Base-by-base conservation (phyloP, 2,888 invertebrate genomes). In the Brenthis hecate region DNA sequence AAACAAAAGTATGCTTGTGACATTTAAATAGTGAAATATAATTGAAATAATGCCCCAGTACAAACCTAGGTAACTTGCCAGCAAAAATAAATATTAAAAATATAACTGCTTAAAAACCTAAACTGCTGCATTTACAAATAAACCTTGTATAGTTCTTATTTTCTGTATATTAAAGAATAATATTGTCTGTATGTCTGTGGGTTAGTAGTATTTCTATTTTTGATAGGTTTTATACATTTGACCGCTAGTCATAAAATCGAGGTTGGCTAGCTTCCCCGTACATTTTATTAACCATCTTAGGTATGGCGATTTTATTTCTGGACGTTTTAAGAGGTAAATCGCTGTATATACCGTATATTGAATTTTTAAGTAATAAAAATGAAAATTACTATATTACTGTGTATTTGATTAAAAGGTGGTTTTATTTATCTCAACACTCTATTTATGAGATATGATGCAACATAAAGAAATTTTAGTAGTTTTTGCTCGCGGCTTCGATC, bases 221-320 rank as follows among this genome's bases (percentile, higher is more conserved):
- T 83, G 85, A 86, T 84, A 86, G 83, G 84, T 87, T 85, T 82
- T 83, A 88, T 87, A 86, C 85, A 81, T 85, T 80, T 83, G 85
- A 78, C 85, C 81, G 81, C 83, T 77, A 86, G 84, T 82, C 85
- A 81, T 84, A 85, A 85, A 86, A 75, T 76, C 75, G 74, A 77
- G 77, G 78, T 87, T 87, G 85, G 87, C 85, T 79, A 74, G 74
- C 76, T 85, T 85, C 87, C 85, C 82, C 73, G 77, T 79, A 77
- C 60, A 60, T 80, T 84, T 84, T 84, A 83, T 81, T 82, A 82
- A 82, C 78, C 75, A 68, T 74, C 79, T 76, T 81, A 84, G 83
- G 81, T 84, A 83, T 74, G 78, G 70, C 65, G 69, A 69, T 74
- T 79, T 81, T 80, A 80, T 79, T 51, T 60, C 50, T 50, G 60